Evolutionary conservation across 2,888 invertebrate species (phyloP).

Genomic region (Brenthis ino): DNA sequence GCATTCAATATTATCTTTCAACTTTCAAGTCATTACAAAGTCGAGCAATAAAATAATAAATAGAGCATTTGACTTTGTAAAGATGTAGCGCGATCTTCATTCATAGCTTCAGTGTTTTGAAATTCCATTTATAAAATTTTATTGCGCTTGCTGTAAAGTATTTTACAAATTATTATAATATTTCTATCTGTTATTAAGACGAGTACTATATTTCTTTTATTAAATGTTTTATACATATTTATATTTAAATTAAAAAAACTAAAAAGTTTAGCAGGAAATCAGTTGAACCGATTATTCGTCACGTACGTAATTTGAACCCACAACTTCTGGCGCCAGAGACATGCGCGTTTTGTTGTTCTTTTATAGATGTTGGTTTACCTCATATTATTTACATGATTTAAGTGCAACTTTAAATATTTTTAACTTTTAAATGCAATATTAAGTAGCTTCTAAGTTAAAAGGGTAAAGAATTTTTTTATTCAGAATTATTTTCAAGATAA

Average conservation of each 20-base stretch:
- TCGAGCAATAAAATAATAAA: slow-evolving; percentile 4
- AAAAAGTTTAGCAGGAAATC: slow-evolving; percentile 21
- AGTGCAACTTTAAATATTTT: too few relatives aligned
- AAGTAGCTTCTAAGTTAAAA: too few relatives aligned
- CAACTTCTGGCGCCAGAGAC: slow-evolving; percentile 19
- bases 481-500: too few relatives aligned
- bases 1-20: background rate
- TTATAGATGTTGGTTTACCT: slow-evolving; percentile 17
- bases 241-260: slow-evolving; percentile 8
- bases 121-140: slow-evolving; percentile 4
- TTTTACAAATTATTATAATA: background rate
- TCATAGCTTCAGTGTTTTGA: slow-evolving; percentile 11
- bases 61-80: slow-evolving; percentile 4
- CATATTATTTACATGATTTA: slow-evolving; percentile 1
- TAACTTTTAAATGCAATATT: too few relatives aligned
- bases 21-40: background rate
- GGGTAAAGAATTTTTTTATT: too few relatives aligned
- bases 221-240: background rate
- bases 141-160: background rate
- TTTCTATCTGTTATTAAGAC: too few relatives aligned
- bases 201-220: too few relatives aligned
- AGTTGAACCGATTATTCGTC: slow-evolving; percentile 21
- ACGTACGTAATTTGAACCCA: slow-evolving; percentile 23
- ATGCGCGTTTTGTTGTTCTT: slow-evolving; percentile 16
- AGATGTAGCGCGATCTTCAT: slow-evolving; percentile 12